Conservation (phyloP, 2,113 vertebrate species). For the Struthio camelus region DNA sequence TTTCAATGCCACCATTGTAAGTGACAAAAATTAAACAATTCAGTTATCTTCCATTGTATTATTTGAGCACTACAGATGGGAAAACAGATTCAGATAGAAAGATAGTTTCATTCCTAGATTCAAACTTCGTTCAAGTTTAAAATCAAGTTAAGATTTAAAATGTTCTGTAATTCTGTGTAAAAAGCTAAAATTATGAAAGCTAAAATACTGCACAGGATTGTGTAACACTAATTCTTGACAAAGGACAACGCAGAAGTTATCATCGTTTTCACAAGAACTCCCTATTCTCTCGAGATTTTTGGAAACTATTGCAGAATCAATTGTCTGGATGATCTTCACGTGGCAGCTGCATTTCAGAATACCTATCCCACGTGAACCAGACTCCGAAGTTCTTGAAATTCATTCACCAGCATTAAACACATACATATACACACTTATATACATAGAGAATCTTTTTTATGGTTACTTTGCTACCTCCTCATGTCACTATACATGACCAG, state of each 20-base stretch:
- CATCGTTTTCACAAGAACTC: neutral
- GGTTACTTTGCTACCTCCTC: no score
- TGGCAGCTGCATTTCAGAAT: neutral
- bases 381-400: neutral
- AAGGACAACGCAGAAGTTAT: neutral
- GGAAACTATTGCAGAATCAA: neutral
- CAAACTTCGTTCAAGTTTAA: neutral
- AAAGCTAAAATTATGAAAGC: neutral
- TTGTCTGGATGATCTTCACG: neutral
- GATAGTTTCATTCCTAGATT: neutral
- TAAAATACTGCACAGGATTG: neutral
- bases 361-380: neutral
- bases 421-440: neutral
- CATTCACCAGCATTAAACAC: neutral
- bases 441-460: neutral
- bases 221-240: neutral
- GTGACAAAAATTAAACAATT: neutral
- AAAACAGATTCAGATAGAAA: neutral
- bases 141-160: neutral
- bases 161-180: neutral
- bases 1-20: neutral
- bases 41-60: neutral
- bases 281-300: neutral
- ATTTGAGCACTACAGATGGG: neutral
- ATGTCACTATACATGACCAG: no score